Conservation (phyloP, 2,113 vertebrate species). For the Hylia prasina region DNA sequence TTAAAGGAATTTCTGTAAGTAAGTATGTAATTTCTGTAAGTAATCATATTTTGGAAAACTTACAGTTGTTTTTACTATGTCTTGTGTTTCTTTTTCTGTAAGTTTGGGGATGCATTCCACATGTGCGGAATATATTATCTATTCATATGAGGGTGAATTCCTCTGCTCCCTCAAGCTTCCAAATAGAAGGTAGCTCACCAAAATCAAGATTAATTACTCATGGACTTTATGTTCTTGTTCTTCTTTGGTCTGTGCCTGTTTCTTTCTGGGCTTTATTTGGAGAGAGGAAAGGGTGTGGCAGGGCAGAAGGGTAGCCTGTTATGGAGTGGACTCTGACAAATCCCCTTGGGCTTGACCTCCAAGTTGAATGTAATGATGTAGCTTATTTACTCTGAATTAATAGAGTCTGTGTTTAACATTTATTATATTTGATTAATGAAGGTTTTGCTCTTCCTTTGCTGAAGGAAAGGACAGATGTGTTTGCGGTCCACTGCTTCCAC, state of each 20-base stretch:
- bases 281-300: background rate
- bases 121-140: background rate
- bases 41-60: background rate
- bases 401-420: constrained; percentile 18
- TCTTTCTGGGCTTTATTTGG: background rate
- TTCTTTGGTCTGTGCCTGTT: background rate
- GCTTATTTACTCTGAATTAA: constrained; percentile 35
- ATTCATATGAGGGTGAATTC: background rate
- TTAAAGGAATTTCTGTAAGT: background rate
- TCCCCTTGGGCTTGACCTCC: constrained; percentile 3
- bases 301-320: background rate
- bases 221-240: background rate
- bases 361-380: background rate
- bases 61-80: background rate
- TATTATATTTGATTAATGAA: constrained; percentile 43
- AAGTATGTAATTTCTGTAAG: background rate
- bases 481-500: background rate
- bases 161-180: background rate
- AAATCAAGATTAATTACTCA: accelerated
- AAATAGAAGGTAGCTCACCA: background rate
- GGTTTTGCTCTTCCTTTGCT: background rate
- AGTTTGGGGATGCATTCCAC: background rate
- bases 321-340: background rate
- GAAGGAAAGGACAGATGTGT: background rate
- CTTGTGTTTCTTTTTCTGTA: background rate